phyloP scores from a whole-genome alignment of 2,888 invertebrate species.

The Luffia ferchaultella region DNA sequence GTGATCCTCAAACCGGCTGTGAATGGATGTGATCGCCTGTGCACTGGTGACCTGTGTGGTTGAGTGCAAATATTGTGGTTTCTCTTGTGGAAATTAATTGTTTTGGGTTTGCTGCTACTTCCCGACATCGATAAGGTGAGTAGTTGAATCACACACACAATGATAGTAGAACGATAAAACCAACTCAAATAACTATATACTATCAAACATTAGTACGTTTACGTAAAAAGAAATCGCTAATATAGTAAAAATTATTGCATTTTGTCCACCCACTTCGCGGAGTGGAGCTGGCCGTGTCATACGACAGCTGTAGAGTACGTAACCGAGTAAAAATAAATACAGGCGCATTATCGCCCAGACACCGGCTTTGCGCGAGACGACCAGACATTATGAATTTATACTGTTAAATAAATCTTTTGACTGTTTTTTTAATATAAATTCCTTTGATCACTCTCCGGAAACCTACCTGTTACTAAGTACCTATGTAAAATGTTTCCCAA shows the following conservation, averaged over 20 bases:
- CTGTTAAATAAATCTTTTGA: not conserved
- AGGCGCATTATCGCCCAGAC: slow-evolving; percentile 57
- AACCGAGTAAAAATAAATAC: slow-evolving; percentile 64
- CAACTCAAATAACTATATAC: too few species aligned
- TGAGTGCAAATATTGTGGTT: slow-evolving; percentile 56
- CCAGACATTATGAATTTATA: slow-evolving; percentile 28
- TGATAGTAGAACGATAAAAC: too few species aligned
- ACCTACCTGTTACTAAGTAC: too few species aligned
- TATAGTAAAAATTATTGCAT: not conserved
- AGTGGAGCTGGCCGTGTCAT: slow-evolving; percentile 25
- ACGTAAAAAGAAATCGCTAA: not conserved
- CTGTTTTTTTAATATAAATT: not conserved
- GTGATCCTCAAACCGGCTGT: slow-evolving; percentile 55
- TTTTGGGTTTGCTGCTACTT: slow-evolving; percentile 32
- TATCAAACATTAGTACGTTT: too few species aligned
- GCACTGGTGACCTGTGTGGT: slow-evolving; percentile 46
- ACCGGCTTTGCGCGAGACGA: slow-evolving; percentile 47
- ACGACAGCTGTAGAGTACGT: slow-evolving; percentile 59
- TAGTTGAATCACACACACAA: too few species aligned
- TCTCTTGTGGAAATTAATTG: slow-evolving; percentile 39
- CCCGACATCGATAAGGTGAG: slow-evolving; percentile 43
- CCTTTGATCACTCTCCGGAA: too few species aligned
- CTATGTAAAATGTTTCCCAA: too few species aligned
- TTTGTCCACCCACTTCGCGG: not conserved
- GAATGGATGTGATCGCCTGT: slow-evolving; percentile 52